Evolutionary conservation across 2,888 invertebrate species (phyloP).

Genomic region (Cryptus armator): DNA sequence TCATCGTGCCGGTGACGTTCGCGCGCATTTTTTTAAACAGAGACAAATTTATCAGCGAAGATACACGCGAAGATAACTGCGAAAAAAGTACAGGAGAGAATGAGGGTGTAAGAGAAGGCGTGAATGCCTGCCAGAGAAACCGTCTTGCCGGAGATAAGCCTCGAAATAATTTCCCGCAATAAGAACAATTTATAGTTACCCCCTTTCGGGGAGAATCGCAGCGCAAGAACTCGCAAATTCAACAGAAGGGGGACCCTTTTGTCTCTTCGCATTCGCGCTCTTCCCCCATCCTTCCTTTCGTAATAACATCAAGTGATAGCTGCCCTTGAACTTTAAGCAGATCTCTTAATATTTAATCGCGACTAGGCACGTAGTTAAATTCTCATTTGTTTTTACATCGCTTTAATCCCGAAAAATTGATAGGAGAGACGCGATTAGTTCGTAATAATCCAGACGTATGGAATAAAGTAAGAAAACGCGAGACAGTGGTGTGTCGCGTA

Average conservation of each 20-base stretch:
- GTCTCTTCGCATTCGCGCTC: background rate
- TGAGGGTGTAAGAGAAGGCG: background rate
- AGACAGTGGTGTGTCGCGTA: no score
- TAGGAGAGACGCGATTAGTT: background rate
- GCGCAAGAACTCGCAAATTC: background rate
- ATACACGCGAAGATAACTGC: no score
- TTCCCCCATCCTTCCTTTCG: background rate
- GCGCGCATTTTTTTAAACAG: no score
- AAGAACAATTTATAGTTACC: slow-evolving; percentile 32
- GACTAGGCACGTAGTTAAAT: background rate
- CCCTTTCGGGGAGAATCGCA: background rate
- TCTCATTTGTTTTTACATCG: background rate
- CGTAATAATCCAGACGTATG: background rate
- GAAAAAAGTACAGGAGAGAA: no score
- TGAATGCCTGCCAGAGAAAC: background rate
- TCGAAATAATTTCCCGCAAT: slow-evolving; percentile 40
- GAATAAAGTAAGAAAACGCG: no score
- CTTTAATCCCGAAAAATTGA: background rate
- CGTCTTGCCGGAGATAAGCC: slow-evolving; percentile 31
- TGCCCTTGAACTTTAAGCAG: background rate
- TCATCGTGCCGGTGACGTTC: no score
- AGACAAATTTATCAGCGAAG: no score
- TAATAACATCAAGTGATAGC: background rate
- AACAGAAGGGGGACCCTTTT: background rate
- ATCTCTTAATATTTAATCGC: background rate